Base-by-base conservation (phyloP, 1,140 invertebrate species). In the Nasonia giraulti region DNA sequence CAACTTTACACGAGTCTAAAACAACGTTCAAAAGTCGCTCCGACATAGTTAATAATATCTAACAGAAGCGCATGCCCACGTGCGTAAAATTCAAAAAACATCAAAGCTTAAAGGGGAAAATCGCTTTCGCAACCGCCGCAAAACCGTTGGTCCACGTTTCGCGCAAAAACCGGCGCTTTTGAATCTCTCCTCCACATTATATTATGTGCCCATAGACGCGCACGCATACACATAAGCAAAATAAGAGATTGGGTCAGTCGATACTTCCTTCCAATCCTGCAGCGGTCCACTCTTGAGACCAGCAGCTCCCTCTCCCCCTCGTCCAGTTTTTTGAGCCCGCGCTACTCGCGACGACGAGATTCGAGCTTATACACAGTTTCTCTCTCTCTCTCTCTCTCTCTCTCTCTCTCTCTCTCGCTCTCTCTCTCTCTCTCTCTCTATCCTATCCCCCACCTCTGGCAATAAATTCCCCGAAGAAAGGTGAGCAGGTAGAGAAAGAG, bases 381-480 rank as follows among this genome's bases (percentile, higher is more conserved):
- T 62, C 55, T 62, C 17, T 62, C 55, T 62, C 55, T 40, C 20
- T 33, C 33, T 33, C 33, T 33, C 33, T 33, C 33, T 33, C 33
- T 33, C 33, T 33, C 33, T 33, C 33, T 33, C 33, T 7, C 74
- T 50, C 17, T 69, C 76, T 47, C 50, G 7, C 76, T 33, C 33
- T n/a, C 55, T 62, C 55, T 62, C 17, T 62, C 55, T 62, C 55
- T 62, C 17, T 62, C 55, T 62, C 33, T 74, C n/a, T 23, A 4
- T 44, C n/a, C 74, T 50, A 37, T 69, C 76, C 76, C 50, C 40
- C 76, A 47, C 50, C 44, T 37, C 78, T n/a, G 68, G 80, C 75
- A 2, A 77, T 47, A 79, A 86, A 83, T 86, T 83, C 80, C 44
- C 85, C 77, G 69, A 86, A 85, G 83, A 85, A 85, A 85, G 83